A percentile compares a stretch with the other conserved stretches of the same genome.
phyloP scores from a whole-genome alignment of 2,797 vertebrate genomes.

The Epinephelus malabaricus region DNA sequence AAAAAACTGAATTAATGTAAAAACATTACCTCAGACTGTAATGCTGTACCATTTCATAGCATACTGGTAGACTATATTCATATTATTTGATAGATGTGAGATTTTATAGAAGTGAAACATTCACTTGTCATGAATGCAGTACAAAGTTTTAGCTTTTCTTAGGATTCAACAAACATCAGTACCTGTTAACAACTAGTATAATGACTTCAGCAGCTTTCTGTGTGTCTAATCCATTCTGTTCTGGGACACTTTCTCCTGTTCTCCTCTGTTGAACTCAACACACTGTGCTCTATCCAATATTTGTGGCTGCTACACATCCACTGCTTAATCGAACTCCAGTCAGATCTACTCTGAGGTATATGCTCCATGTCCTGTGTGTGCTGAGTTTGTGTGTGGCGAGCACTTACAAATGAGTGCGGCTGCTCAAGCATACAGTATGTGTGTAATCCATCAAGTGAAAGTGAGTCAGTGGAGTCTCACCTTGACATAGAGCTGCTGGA shows the following conservation, averaged over 20 bases:
- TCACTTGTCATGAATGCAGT: neutral
- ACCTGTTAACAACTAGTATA: neutral
- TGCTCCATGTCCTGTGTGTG: neutral
- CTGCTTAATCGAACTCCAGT: conserved; percentile 1
- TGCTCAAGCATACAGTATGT: neutral
- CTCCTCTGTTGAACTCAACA: neutral
- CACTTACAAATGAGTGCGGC: neutral
- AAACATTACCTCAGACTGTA: neutral
- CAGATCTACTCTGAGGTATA: neutral
- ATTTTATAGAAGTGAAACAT: neutral
- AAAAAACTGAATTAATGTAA: neutral
- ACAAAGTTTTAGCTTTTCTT: neutral
- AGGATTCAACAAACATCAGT: neutral
- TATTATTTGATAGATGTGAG: neutral
- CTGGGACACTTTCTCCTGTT: neutral
- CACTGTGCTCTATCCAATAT: neutral
- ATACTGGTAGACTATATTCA: neutral
- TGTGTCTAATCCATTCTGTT: neutral
- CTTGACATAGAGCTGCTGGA: conserved; percentile 97
- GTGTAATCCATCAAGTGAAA: conserved; percentile 26
- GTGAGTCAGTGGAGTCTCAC: conserved; percentile 75
- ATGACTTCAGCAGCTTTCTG: neutral
- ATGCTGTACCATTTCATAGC: neutral
- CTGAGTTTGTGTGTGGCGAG: neutral
- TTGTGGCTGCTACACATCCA: conserved; percentile 12